Base-by-base conservation (phyloP, 2,797 vertebrate species). In the Gymnothorax reevesii region DNA sequence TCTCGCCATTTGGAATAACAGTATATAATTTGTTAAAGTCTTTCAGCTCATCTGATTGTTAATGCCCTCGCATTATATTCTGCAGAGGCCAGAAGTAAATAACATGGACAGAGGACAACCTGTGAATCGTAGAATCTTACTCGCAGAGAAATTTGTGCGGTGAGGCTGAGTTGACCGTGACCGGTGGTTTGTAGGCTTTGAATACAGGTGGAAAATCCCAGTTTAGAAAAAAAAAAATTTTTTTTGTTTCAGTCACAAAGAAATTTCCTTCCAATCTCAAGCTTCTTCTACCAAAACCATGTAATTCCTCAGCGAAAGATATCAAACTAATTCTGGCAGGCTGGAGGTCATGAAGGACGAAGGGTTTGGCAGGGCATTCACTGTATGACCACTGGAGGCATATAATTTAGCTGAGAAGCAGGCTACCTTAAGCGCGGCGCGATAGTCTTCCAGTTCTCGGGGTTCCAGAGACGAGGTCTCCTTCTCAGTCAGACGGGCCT, bases 401-500 rank as follows among this genome's bases (percentile, higher is more conserved):
- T 42, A 42, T 42, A 42, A 42, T 42, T 42, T 42, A 42, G 25
- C 22, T 10, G 5, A 69, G 25, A 17, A 33, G 25, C 82, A 49
- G 57, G 17, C 5, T 89, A 97, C 97, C 95, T 96, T 96, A 75
- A 97, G 93, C 64, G 92, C 91, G 33, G 87, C 91, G 64, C 97
- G 96, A 85, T 99, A 98, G 57, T 96, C 96, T 80, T 97, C 96
- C 83, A 98, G 95, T 91, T 99, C 98, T 86, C 93, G 93, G 7
- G 96, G 95, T 49, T 96, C 95, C 90, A 99, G 94, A 87, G 96
- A 97, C 49, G 97, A 95, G 0, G 98, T 99, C 90, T 99, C 98
- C 86, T 98, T 98, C 94, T 99, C 99, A 0, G 96, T 97, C 83
- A 99, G 94, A 59, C 97, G 96, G 66, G 97, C 97, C 94, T 99